phyloP scores from a whole-genome alignment of 1,140 invertebrate genomes.

The Sitobion miscanthi region DNA sequence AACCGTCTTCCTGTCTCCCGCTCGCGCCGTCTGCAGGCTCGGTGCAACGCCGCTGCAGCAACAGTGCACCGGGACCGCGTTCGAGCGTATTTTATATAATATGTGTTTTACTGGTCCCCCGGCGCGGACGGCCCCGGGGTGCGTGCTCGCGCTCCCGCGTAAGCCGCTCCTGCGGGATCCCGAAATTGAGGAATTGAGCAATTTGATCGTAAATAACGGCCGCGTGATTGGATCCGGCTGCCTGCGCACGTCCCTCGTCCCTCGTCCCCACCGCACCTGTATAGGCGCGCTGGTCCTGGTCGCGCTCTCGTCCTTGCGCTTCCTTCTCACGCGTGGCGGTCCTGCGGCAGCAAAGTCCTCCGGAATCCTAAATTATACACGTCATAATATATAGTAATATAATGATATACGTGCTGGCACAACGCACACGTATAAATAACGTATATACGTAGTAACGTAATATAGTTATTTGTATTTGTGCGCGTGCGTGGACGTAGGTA shows the following conservation, averaged over 20 bases:
- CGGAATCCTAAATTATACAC: conserved; percentile 17
- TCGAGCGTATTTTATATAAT: not conserved
- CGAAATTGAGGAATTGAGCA: conserved; percentile 31
- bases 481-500: not conserved
- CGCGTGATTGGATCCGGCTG: conserved; percentile 42
- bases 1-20: conserved; percentile 31
- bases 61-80: not conserved
- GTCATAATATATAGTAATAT: not conserved
- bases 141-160: not conserved
- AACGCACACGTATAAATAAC: not conserved
- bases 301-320: not conserved
- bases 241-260: not conserved
- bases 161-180: not conserved
- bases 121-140: not conserved
- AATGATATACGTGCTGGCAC: not conserved
- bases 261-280: not conserved
- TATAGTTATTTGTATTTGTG: not conserved
- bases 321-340: conserved; percentile 9
- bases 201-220: conserved; percentile 18
- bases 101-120: not conserved
- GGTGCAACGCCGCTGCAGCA: not conserved
- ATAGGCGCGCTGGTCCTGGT: not conserved
- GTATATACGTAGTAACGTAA: not conserved
- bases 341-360: not conserved
- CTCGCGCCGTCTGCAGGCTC: too few species aligned